Evolutionary conservation across 2,888 invertebrate genomes (phyloP), one percentile per base, ranked within the genome.

Genomic region (Schrankia costaestrigalis): DNA sequence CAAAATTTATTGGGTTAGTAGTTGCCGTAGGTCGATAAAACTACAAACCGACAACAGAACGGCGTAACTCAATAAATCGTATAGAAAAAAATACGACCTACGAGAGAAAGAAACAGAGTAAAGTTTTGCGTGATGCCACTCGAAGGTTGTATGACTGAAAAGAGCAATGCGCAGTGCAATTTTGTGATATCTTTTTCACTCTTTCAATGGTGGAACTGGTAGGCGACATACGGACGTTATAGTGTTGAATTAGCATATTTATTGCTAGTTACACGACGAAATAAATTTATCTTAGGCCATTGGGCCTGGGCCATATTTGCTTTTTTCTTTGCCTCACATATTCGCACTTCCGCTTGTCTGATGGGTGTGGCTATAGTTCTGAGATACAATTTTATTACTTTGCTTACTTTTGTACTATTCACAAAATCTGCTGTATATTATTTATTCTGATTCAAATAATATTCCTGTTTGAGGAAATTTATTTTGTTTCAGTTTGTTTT

Each of bases 1-100:
- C 84, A 67, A 86, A 87, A 87, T 87, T 87, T 87, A 87, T 87
- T 87, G 69, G 87, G 86, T 87, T 87, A 87, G 85, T 86, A 87
- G 87, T 86, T 77, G 78, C 85, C 78, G 76, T 82, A 85, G 87
- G 86, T 87, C 87, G 87, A 87, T 87, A 87, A 86, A 86, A 84
- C 78, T 79, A 72, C 63, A 58, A 46, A 56, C 58, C 69, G 58
- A 65, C 63, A 61, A 56, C 64, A 69, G 63, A 85, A 85, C 49
- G 78, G 52, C 78, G 77, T 83, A 84, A 75, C 72, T 82, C 73
- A 59, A 64, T 62, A 65, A 72, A 74, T 74, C 49, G 56, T 56
- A 54, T 51, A 55, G 60, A 58, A 75, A 78, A 81, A 80, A 74
- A 77, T 68, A 78, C 80, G 70, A 84, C 85, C 74, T 57, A 79